Evolutionary conservation across 2,113 vertebrate species (phyloP), one percentile per base, ranked within the genome.

Genomic region (Heloderma charlesbogerti): DNA sequence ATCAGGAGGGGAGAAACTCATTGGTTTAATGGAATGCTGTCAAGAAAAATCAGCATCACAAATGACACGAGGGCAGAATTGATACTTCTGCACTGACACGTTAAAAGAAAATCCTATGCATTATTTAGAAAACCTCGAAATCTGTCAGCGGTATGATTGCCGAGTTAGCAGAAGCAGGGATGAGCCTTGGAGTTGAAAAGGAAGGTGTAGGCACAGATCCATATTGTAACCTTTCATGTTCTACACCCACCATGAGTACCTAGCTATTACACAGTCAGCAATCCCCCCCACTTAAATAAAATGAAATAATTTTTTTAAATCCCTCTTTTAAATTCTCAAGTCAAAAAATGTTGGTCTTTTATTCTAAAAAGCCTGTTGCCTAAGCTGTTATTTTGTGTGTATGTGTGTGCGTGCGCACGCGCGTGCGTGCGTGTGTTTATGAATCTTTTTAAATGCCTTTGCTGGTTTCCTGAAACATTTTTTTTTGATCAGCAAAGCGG

Each of bases 11-110:
- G 95, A 93, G 96, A 97, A 96, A 95, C 93, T 97, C 97, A 98
- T 98, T 98, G 97, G 97, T 98, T 98, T 98, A 98, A 98, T 98
- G 98, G 97, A 98, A 97, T 95, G 95, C 96, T 98, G 97, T 98
- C 98, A 98, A 97, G 96, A 95, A 95, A 97, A 97, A 98, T 98
- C 97, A 98, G 95, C 97, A 96, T 98, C 97, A 97, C 94, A 93
- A 97, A 97, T 91, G 96, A 97, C 97, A 98, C 94, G 89, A 95
- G 96, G 97, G 96, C 97, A 96, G 96, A 97, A 98, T 96, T 98
- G 97, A 98, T 98, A 98, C 97, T 98, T 98, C 96, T 97, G 95
- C 95, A 97, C 96, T 98, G 97, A 98, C 96, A 97, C 95, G 97
- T 97, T 97, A 98, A 98, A 98, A 98, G 97, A 98, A 98, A 98